Conservation (phyloP, 1,140 invertebrate species). For the Arion vulgaris region DNA sequence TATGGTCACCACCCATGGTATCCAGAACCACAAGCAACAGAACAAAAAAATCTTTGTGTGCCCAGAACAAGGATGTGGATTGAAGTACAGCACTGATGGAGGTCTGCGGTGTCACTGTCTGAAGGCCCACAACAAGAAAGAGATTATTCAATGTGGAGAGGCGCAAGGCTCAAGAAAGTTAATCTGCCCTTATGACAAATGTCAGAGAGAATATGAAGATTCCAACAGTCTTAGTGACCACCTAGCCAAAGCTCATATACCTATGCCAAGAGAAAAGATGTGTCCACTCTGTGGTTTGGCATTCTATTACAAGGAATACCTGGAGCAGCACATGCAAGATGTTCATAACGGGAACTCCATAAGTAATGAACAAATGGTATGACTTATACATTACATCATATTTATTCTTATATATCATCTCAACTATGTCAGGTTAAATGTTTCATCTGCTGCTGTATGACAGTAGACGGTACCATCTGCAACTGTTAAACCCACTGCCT, state of each 20-base stretch:
- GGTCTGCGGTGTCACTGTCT: constrained; percentile 25
- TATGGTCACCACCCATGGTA: constrained; percentile 13
- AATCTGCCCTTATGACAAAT: constrained; percentile 22
- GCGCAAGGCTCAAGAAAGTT: background rate
- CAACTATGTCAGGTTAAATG: too few species aligned
- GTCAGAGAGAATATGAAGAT: constrained; percentile 22
- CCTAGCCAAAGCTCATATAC: constrained; percentile 17
- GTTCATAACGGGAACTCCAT: constrained; percentile 6
- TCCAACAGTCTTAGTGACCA: constrained; percentile 3
- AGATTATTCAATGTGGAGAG: background rate
- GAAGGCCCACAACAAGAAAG: constrained; percentile 9
- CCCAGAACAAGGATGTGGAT: constrained; percentile 22
- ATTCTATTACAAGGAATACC: constrained; percentile 12
- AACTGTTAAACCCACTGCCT: too few species aligned
- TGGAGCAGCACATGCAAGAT: constrained; percentile 8
- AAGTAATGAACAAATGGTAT: constrained; percentile 21
- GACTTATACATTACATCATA: background rate
- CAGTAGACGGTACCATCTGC: too few species aligned
- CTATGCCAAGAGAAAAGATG: constrained; percentile 36
- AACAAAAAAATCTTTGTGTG: constrained; percentile 11
- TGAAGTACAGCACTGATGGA: constrained; percentile 22
- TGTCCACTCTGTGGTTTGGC: constrained; percentile 25
- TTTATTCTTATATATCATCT: too few species aligned
- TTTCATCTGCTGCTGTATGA: too few species aligned
- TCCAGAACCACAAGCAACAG: constrained; percentile 4